Conservation (phyloP, 2,797 vertebrate species). For the Meda fulgida region DNA sequence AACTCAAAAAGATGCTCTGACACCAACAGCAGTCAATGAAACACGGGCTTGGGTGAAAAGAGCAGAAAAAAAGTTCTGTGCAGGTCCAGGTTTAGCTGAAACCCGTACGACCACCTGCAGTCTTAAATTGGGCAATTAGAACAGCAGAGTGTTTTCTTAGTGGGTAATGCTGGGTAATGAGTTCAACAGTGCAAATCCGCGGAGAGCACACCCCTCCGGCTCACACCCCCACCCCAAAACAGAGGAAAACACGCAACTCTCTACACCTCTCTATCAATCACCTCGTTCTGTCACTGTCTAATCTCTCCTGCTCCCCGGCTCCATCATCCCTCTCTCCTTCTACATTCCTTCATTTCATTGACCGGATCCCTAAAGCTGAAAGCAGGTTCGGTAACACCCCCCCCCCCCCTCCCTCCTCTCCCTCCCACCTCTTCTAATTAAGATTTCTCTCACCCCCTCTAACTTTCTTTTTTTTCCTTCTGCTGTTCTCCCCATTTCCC, state of each 20-base stretch:
- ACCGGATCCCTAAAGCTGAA: conserved; percentile 71
- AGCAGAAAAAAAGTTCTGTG: background rate
- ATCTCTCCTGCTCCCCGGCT: conserved; percentile 60
- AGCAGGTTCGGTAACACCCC: conserved; percentile 71
- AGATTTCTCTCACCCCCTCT: conserved; percentile 77
- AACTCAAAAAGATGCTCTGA: background rate
- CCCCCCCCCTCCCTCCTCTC: background rate
- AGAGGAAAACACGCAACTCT: conserved; percentile 45
- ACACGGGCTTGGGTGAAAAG: background rate
- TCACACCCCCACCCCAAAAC: conserved; percentile 28
- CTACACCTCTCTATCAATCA: conserved; percentile 47
- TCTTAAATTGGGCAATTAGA: conserved; percentile 76
- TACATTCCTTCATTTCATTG: conserved; percentile 67
- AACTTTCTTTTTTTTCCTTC: conserved; percentile 9
- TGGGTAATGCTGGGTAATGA: conserved; percentile 75
- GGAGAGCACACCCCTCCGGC: conserved; percentile 64
- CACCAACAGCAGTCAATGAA: background rate
- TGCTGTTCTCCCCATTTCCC: conserved; percentile 41
- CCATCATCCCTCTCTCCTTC: conserved; percentile 44
- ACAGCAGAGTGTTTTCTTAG: conserved; percentile 74
- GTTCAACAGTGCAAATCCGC: conserved; percentile 71
- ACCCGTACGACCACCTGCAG: conserved; percentile 69
- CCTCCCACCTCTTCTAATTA: conserved; percentile 77
- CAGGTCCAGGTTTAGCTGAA: conserved; percentile 45
- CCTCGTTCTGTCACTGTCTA: conserved; percentile 68